Percentiles rank a stretch among this genome's conserved stretches.
These are phyloP conservation scores for Ophraella communa DNA, from an alignment of 2,888 invertebrate species.

Conservation along the genomic window DNA sequence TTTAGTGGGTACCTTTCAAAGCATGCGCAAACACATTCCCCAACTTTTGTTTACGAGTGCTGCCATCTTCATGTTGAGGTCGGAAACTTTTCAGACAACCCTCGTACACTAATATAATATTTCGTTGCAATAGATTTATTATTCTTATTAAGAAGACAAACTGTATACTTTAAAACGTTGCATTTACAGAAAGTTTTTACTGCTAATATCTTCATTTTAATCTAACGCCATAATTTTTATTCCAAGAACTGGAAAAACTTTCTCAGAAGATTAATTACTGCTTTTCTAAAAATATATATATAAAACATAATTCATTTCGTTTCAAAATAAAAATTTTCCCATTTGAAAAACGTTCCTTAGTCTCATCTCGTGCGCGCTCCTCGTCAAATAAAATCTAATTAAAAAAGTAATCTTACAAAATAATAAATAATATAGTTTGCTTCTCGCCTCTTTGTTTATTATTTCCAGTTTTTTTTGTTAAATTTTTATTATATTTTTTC, in stretches of 20 bases:
- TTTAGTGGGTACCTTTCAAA: too few relatives aligned
- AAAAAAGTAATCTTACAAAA: constrained; percentile 48
- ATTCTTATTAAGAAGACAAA: neutral
- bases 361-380: constrained; percentile 28
- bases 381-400: constrained; percentile 43
- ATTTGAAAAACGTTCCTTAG: neutral
- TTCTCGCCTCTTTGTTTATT: constrained; percentile 22
- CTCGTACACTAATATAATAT: too few relatives aligned
- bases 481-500: constrained; percentile 16
- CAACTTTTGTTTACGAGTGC: too few relatives aligned
- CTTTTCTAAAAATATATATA: constrained; percentile 11
- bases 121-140: too few relatives aligned
- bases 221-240: neutral
- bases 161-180: neutral
- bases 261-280: constrained; percentile 17
- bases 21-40: too few relatives aligned
- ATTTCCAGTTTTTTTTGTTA: neutral
- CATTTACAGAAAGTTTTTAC: neutral
- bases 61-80: too few relatives aligned
- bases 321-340: neutral
- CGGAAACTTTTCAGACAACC: too few relatives aligned
- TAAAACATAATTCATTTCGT: neutral
- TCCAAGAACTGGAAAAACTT: neutral
- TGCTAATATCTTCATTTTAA: neutral
- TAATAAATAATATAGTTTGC: constrained; percentile 44